phyloP scores from a whole-genome alignment of 2,113 vertebrate genomes.

The Atrichornis clamosus region DNA sequence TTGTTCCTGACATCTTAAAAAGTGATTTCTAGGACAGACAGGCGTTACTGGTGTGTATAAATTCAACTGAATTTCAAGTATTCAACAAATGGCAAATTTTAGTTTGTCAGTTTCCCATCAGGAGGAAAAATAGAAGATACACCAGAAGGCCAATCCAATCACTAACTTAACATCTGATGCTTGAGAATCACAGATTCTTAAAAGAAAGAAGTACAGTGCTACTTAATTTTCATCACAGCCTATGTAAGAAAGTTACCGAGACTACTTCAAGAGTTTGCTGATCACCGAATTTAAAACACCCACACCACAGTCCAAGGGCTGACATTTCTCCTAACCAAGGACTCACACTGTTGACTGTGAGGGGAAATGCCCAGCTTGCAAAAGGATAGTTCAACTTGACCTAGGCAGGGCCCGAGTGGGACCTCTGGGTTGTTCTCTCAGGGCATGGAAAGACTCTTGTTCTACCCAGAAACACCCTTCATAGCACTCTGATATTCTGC shows the following conservation, averaged over 20 bases:
- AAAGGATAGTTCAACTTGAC: not conserved
- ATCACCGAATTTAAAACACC: not conserved
- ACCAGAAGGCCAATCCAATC: not conserved
- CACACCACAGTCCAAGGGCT: not conserved
- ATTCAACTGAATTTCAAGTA: not conserved
- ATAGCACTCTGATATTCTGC: not conserved
- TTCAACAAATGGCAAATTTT: not conserved
- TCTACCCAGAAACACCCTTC: not conserved
- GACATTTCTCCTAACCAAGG: not conserved
- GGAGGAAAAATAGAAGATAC: not conserved
- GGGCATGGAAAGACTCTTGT: not conserved
- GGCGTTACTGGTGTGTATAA: accelerated
- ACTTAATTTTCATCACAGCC: not conserved
- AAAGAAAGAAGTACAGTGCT: not conserved
- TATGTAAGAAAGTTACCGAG: not conserved
- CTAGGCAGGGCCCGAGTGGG: not conserved
- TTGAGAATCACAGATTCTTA: not conserved
- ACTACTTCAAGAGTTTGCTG: not conserved
- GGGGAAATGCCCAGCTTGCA: not conserved
- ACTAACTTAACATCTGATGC: not conserved
- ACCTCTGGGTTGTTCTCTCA: not conserved
- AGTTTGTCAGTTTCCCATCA: not conserved
- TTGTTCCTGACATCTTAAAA: not conserved
- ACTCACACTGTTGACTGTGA: not conserved
- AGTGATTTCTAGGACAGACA: not conserved